These are phyloP conservation scores for Sternotherus odoratus DNA, from an alignment of 2,797 vertebrate species.

Conservation along the genomic window DNA sequence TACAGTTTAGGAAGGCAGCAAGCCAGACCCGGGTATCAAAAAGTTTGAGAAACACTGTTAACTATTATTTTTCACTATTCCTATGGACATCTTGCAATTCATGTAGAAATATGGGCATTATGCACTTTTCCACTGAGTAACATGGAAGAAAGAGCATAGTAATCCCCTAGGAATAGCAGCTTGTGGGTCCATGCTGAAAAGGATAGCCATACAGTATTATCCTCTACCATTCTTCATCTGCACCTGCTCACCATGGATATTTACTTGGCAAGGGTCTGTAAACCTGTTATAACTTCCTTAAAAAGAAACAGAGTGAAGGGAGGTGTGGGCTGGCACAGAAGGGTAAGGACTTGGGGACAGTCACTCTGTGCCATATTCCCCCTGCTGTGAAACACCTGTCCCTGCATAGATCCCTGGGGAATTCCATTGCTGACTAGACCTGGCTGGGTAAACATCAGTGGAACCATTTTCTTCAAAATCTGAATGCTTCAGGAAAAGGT, in stretches of 20 bases:
- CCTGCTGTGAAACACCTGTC: not conserved
- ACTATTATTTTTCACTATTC: not conserved
- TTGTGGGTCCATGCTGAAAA: not conserved
- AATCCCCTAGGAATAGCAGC: not conserved
- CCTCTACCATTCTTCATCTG: not conserved
- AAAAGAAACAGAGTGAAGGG: not conserved
- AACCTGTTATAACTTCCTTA: not conserved
- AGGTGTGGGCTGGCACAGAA: not conserved
- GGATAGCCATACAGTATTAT: fast-evolving
- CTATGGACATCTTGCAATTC: not conserved
- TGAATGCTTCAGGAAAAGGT: not conserved
- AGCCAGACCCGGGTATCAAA: not conserved
- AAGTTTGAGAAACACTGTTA: not conserved
- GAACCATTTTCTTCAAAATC: not conserved
- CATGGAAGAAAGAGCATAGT: not conserved
- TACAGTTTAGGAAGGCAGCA: not conserved
- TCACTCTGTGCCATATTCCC: not conserved
- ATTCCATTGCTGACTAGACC: not conserved
- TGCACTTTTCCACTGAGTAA: not conserved
- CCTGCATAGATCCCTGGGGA: not conserved
- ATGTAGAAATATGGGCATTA: not conserved
- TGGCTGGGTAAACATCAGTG: not conserved
- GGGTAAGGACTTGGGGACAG: not conserved
- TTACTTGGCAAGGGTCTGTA: not conserved
- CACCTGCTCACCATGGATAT: not conserved